A percentile compares a stretch with the other conserved stretches of the same genome.
These are phyloP conservation scores for Halictus rubicundus DNA, from an alignment of 1,140 invertebrate genomes.

Conservation along the genomic window DNA sequence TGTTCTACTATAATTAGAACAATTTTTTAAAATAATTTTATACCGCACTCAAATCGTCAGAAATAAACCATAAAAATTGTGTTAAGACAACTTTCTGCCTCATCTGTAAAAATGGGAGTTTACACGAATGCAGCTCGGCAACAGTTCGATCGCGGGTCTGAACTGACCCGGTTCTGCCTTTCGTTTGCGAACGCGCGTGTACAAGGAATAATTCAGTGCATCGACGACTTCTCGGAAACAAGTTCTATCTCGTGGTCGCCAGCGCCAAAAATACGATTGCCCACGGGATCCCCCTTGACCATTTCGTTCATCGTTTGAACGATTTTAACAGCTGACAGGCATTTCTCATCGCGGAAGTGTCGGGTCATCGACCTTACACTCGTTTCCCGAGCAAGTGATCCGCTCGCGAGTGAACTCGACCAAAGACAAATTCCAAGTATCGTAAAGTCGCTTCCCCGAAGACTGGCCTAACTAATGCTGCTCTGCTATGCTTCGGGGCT, in stretches of 20 bases:
- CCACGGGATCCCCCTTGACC: conserved; percentile 6
- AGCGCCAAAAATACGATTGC: conserved; percentile 52
- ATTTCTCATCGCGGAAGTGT: conserved; percentile 55
- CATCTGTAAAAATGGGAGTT: too few species aligned
- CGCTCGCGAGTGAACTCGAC: conserved; percentile 22
- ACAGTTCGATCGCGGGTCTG: too few species aligned
- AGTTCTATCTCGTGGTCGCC: conserved; percentile 37
- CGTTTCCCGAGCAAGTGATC: conserved; percentile 41
- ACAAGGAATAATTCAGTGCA: not conserved
- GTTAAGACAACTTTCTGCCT: too few species aligned
- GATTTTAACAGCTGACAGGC: conserved; percentile 65
- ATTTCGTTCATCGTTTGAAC: conserved; percentile 55
- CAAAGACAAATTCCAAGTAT: conserved; percentile 30
- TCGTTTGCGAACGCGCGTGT: too few species aligned
- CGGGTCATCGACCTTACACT: conserved; percentile 47
- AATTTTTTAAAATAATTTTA: too few species aligned
- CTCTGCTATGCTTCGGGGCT: not conserved
- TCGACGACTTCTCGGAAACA: conserved; percentile 20
- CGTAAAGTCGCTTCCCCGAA: conserved; percentile 43
- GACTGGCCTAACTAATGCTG: conserved; percentile 29
- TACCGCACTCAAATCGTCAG: too few species aligned
- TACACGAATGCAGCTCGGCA: too few species aligned
- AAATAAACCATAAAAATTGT: too few species aligned
- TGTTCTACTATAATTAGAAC: too few species aligned
- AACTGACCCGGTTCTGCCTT: too few species aligned